These are phyloP conservation scores for Parnassius smintheus DNA, from an alignment of 2,888 invertebrate genomes.

Conservation along the genomic window DNA sequence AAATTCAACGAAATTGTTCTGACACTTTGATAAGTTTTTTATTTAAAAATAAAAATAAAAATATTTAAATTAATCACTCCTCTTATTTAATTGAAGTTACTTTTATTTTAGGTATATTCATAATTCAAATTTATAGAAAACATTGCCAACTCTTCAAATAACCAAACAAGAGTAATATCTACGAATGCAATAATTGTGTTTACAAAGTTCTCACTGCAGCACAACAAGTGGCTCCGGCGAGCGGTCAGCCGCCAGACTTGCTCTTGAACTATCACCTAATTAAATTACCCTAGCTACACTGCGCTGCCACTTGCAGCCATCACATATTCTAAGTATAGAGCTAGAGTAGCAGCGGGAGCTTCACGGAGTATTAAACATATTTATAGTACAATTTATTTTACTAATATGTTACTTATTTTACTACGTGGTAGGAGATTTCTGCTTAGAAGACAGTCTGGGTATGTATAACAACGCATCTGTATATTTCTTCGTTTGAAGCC, in stretches of 20 bases:
- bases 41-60: no score
- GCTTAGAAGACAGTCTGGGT: neutral
- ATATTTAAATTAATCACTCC: no score
- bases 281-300: slow-evolving; percentile 4
- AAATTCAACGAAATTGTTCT: no score
- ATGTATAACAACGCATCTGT: no score
- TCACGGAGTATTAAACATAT: neutral
- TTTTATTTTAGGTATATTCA: no score
- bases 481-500: no score
- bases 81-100: no score
- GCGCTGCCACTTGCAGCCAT: slow-evolving; percentile 1
- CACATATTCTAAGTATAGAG: neutral
- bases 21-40: no score
- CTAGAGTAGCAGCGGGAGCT: neutral
- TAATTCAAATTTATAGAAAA: no score
- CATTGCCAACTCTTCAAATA: no score
- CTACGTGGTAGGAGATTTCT: neutral
- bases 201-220: neutral
- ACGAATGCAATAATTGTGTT: neutral
- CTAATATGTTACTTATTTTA: no score
- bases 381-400: neutral
- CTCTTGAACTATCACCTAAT: slow-evolving; percentile 11
- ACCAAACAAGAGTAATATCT: no score
- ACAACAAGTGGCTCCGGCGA: neutral
- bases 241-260: slow-evolving; percentile 1